A percentile compares a stretch with the other conserved stretches of the same genome.
phyloP scores from a whole-genome alignment of 2,888 invertebrate genomes.

The Acanthococcus lagerstroemiae region DNA sequence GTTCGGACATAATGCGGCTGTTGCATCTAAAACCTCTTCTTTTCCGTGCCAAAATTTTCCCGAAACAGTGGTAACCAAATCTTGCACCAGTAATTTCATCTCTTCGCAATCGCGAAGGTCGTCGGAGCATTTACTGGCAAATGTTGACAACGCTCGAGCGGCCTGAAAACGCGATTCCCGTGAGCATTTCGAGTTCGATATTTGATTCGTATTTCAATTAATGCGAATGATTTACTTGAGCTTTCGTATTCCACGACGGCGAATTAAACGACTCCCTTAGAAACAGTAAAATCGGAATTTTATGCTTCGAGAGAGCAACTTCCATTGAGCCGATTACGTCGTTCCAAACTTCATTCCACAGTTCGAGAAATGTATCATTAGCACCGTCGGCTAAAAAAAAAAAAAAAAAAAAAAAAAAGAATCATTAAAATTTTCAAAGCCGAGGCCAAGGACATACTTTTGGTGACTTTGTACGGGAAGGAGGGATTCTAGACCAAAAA shows the following conservation, averaged over 20 bases:
- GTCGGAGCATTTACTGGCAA: constrained; percentile 15
- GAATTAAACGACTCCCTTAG: constrained; percentile 8
- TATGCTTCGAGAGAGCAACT: constrained; percentile 11
- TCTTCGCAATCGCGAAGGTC: constrained; percentile 11
- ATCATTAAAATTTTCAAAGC: too few relatives aligned
- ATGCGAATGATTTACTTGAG: constrained; percentile 10
- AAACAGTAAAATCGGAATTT: constrained; percentile 7
- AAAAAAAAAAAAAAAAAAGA: neutral
- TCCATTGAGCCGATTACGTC: constrained; percentile 24
- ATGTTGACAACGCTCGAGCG: constrained; percentile 16
- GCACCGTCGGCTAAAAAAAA: constrained; percentile 10
- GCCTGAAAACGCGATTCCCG: neutral
- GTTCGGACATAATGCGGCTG: constrained; percentile 6
- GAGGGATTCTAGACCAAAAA: too few relatives aligned
- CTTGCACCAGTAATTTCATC: neutral
- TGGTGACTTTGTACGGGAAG: too few relatives aligned
- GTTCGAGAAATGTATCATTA: constrained; percentile 8
- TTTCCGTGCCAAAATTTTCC: constrained; percentile 27
- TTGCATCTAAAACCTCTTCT: constrained; percentile 16
- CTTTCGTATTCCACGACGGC: constrained; percentile 16
- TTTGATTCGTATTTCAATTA: too few relatives aligned
- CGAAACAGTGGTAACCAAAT: neutral
- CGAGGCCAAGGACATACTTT: neutral
- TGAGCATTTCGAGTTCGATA: too few relatives aligned
- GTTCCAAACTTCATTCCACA: constrained; percentile 28